Conservation (phyloP, 2,888 invertebrate species). For the Tipula vernalis region DNA sequence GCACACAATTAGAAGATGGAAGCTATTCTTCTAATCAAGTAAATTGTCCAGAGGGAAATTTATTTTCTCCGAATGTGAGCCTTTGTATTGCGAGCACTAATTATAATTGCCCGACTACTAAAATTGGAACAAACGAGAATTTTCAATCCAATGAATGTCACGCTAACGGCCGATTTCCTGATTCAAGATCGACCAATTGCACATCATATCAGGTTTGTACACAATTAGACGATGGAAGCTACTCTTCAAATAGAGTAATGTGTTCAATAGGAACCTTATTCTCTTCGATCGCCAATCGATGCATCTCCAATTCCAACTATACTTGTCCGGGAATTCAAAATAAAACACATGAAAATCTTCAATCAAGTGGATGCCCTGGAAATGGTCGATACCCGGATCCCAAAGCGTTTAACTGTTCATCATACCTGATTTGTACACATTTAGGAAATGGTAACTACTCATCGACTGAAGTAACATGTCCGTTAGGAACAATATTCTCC, state of each 20-base stretch:
- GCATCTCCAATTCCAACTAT: background rate
- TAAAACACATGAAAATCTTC: background rate
- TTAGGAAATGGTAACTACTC: background rate
- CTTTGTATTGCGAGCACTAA: background rate
- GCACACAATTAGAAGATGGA: background rate
- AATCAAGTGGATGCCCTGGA: background rate
- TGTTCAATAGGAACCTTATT: background rate
- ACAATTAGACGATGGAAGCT: background rate
- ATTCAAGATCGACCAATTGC: background rate
- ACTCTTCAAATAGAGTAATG: background rate
- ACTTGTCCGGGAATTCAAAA: background rate
- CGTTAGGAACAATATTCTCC: background rate
- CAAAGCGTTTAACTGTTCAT: background rate
- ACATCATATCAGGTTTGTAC: background rate
- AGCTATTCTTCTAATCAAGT: background rate
- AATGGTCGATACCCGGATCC: background rate
- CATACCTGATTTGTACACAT: background rate
- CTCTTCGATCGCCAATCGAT: background rate
- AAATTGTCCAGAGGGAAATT: background rate
- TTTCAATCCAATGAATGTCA: background rate
- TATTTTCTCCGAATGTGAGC: background rate
- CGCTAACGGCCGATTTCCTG: background rate
- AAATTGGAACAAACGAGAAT: background rate
- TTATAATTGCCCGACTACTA: background rate
- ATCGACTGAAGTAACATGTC: background rate